phyloP scores from a whole-genome alignment of 1,140 invertebrate species.

The Spodoptera frugiperda region DNA sequence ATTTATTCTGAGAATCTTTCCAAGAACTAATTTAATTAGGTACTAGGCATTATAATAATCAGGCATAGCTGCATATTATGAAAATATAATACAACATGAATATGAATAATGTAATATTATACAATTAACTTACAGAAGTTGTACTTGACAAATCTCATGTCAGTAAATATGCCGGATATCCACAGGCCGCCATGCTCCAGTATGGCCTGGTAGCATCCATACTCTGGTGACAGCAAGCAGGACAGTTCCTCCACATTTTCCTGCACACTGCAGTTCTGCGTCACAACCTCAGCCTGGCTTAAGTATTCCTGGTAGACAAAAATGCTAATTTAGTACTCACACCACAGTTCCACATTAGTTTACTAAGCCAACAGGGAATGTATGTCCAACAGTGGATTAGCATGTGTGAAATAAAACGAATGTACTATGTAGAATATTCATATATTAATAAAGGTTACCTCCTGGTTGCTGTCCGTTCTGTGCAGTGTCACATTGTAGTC shows the following conservation, averaged over 20 bases:
- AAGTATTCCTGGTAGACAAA: constrained; percentile 6
- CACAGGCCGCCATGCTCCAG: constrained; percentile 46
- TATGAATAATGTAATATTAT: no score
- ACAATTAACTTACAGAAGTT: constrained; percentile 43
- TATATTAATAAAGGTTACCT: no score
- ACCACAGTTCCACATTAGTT: neutral
- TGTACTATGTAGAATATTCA: no score
- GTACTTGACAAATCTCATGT: neutral
- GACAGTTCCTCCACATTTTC: neutral
- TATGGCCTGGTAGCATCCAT: constrained; percentile 41
- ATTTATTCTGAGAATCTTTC: no score
- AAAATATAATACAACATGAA: no score
- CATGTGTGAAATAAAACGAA: no score
- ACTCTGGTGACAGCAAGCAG: constrained; percentile 41
- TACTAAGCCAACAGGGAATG: no score
- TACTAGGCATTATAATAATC: no score
- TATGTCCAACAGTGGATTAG: no score
- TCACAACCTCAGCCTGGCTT: neutral
- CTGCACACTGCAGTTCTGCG: constrained; percentile 45
- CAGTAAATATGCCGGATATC: constrained; percentile 25
- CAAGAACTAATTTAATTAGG: no score
- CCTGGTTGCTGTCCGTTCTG: neutral
- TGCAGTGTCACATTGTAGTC: constrained; percentile 49
- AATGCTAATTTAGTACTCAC: neutral
- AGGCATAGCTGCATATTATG: no score